Conservation (phyloP, 2,888 invertebrate species). For the Drosophila borealis region DNA sequence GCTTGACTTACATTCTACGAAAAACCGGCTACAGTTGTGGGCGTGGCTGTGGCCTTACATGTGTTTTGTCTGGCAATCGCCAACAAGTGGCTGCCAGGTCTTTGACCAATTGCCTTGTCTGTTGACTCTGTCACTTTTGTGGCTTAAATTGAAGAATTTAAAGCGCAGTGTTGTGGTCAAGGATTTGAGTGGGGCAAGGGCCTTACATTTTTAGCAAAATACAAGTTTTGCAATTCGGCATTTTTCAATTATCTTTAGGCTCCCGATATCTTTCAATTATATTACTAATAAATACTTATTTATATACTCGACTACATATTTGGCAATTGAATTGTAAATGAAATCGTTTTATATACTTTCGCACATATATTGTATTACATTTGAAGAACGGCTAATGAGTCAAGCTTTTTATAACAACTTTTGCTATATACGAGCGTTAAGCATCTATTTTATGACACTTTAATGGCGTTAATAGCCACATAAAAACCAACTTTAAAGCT, state of each 20-base stretch:
- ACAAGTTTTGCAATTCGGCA: background rate
- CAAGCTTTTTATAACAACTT: no score
- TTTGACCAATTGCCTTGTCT: conserved; percentile 20
- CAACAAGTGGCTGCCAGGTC: conserved; percentile 66
- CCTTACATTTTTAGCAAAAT: background rate
- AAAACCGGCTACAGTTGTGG: conserved; percentile 1
- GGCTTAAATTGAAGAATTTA: conserved; percentile 7
- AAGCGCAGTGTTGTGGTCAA: background rate
- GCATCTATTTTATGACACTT: background rate
- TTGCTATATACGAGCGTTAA: no score
- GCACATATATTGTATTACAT: background rate
- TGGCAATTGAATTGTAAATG: no score
- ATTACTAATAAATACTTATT: no score
- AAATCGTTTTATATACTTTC: no score
- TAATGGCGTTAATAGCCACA: background rate
- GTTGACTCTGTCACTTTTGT: conserved; percentile 14
- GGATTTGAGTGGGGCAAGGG: conserved; percentile 52
- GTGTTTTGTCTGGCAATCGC: conserved; percentile 28
- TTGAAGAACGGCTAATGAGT: background rate
- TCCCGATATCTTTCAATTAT: no score
- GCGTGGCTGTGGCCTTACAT: conserved; percentile 42
- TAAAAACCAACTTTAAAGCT: background rate
- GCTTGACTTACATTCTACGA: conserved; percentile 28
- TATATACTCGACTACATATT: no score
- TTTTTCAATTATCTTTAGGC: no score